Base-by-base conservation (phyloP, 2,797 vertebrate species). In the Falco naumanni region DNA sequence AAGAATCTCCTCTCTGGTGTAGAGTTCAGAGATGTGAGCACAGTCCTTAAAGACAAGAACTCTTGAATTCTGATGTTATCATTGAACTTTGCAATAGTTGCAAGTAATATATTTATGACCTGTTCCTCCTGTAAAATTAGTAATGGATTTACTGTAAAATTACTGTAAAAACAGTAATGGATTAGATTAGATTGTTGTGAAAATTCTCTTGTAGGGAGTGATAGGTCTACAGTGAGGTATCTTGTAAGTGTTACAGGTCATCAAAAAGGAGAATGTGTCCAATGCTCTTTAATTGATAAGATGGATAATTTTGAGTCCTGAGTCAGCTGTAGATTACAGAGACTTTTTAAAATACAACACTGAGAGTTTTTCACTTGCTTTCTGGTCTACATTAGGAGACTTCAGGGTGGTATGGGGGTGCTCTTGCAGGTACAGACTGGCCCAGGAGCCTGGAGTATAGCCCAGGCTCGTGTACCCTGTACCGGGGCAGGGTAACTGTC, bases 181-280 rank as follows among this genome's bases (percentile, higher is more conserved):
- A 28, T 54, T 41, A 29, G 41, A 56, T 75, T 34, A 64, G 20
- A n/a, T 18, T 76, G 48, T 66, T 84, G 64, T 78, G 68, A 87
- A 87, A 39, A 48, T 70, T 60, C 54, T 68, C 39, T 53, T 70
- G 41, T 14, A 66, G 41, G 64, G 59, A 79, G 47, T 6, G 33
- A 16, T 16, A 59, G 18, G 10, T 70, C 16, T 59, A 21, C 33
- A 59, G 5, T 19, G 54, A 83, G 25, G 21, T 51, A 28, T 39
- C 41, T 78, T 70, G 10, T 29, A 37, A 82, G 37, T 11, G 11
- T 41, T 43, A 7, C 0, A 3, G 2, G 1, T 33, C 6, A 6
- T 11, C 20, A 3, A 29, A 79, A 85, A 88, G 48, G n/a, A 79
- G 25, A 94, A 86, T 41, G 15, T 50, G 50, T 29, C 45, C 11